A percentile compares a stretch with the other conserved stretches of the same genome.
phyloP scores from a whole-genome alignment of 2,797 vertebrate genomes.

The Phoxinus dragarum region DNA sequence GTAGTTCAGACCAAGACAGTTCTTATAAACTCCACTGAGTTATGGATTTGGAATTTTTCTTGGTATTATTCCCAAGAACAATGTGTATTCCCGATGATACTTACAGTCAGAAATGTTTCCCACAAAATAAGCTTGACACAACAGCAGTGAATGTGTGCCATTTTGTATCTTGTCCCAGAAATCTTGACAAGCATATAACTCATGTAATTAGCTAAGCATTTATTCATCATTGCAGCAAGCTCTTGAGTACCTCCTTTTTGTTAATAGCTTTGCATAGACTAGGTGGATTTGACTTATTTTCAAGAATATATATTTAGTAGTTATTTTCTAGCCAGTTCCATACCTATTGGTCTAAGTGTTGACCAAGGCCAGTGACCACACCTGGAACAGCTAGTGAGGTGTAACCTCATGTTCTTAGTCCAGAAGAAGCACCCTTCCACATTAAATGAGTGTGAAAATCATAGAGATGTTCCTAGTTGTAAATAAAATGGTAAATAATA shows the following conservation, averaged over 20 bases:
- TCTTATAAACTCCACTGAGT: constrained; percentile 12
- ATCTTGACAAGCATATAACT: constrained; percentile 45
- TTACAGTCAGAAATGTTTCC: constrained; percentile 49
- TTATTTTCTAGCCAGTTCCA: neutral
- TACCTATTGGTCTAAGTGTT: constrained; percentile 26
- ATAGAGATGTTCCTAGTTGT: neutral
- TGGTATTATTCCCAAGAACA: constrained; percentile 33
- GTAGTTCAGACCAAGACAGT: constrained; percentile 22
- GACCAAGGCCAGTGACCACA: constrained; percentile 18
- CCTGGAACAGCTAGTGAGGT: constrained; percentile 16
- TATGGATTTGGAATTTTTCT: constrained; percentile 16
- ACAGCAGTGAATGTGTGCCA: constrained; percentile 43
- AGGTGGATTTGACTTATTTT: neutral
- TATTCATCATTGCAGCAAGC: neutral
- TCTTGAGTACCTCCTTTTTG: constrained; percentile 24
- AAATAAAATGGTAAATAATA: neutral
- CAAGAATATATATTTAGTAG: neutral
- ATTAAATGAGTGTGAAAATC: neutral
- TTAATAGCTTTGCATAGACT: neutral
- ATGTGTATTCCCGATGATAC: constrained; percentile 56
- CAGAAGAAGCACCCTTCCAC: constrained; percentile 12
- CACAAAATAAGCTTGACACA: constrained; percentile 33
- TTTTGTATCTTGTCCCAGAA: constrained; percentile 46
- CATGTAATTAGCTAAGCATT: neutral
- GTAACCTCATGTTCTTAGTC: constrained; percentile 18